Percentiles rank a stretch among this genome's conserved stretches.
Conservation (phyloP, 2,113 vertebrate species). For the Marmota monax region DNA sequence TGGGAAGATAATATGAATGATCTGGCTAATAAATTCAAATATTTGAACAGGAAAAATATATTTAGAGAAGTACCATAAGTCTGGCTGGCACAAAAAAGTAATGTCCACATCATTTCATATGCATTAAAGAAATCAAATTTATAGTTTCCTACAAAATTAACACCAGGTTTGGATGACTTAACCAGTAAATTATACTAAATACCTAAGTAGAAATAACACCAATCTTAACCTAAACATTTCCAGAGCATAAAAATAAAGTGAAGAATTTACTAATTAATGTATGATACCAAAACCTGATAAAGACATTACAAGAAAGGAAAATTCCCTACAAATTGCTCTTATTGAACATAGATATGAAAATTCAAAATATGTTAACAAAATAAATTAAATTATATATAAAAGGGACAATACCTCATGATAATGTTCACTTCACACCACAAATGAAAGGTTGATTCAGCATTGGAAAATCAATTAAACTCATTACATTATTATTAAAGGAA, state of each 20-base stretch:
- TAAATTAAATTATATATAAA: background rate
- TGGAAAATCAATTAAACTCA: background rate
- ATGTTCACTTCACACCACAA: background rate
- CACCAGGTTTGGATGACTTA: background rate
- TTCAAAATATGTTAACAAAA: background rate
- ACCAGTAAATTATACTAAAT: background rate
- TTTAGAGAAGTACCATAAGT: background rate
- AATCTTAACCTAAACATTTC: background rate
- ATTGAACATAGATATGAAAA: background rate
- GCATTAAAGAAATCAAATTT: background rate
- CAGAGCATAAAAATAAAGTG: background rate
- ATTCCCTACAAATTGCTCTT: background rate
- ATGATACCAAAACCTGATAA: background rate
- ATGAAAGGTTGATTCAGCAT: background rate
- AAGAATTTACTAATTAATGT: background rate
- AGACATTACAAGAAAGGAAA: background rate
- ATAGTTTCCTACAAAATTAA: background rate
- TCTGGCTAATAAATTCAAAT: background rate
- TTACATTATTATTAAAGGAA: background rate
- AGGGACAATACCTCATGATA: background rate
- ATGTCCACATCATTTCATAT: background rate
- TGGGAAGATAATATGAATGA: background rate
- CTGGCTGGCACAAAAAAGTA: background rate
- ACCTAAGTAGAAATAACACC: background rate
- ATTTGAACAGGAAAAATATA: background rate